Evolutionary conservation across 2,113 vertebrate genomes (phyloP), one percentile per base, ranked within the genome.

Genomic region (Hypanus sabinus): DNA sequence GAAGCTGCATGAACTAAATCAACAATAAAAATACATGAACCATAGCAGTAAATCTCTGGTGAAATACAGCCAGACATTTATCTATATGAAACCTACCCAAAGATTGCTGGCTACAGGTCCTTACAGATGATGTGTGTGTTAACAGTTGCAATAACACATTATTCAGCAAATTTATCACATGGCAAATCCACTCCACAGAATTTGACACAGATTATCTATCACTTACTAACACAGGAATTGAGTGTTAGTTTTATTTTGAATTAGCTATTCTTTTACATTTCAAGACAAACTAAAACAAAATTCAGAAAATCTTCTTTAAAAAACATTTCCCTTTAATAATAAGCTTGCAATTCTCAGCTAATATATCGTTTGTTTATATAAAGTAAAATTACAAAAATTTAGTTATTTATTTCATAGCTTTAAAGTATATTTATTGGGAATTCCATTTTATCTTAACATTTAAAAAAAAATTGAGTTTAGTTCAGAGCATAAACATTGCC

Each of bases 31-130:
- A 87, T 55, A 76, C 30, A n/a, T 33, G 80, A 71, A 38, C 33
- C 71, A 14, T 10, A 73, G 36, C n/a, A 85, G 85, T 60, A 87
- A 65, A 71, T 16, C 10, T 33, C 96, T 97, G 38, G 33, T 73
- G 9, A 93, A 93, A 20, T 93, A 73, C 36, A 93, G 38, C 22
- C 70, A 93, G 38, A 93, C 55, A 55, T 93, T 93, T 73, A 93
- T 30, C 36, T 62, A 55, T 14, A 93, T 93, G 94, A n/a, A 96
- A 75, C 38, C 97, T 97, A 79, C 9, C 5, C 36, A 88, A 27
- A 62, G 46, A 94, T 27, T 70, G 4, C 88, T 24, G 46, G 5
- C 46, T 55, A 7, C 24, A 46, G 22, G 90, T 24, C 4, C 70
- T 30, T 93, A 46, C 71, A 46, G 91, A 73, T 73, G 70, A 30